Evolutionary conservation across 2,797 vertebrate genomes (phyloP), one percentile per base, ranked within the genome.

Genomic region (Florisuga fusca): DNA sequence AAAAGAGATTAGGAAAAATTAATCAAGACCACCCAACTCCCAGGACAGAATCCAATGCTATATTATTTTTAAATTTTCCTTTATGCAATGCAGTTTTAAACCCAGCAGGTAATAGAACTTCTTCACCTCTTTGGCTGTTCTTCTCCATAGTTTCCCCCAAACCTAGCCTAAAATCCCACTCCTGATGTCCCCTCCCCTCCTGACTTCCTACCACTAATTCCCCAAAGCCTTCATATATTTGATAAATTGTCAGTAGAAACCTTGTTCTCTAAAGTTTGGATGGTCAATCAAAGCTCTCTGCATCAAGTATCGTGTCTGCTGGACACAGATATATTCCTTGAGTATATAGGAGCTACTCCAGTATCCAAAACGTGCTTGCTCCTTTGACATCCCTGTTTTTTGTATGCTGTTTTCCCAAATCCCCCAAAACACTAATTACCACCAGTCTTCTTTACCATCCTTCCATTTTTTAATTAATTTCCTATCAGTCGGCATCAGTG

Each of bases 211-310:
- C 23, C 41, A 78, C 6, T 5, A 74, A 48, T 3, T 10, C 26
- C 23, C 9, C 36, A 48, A 88, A 71, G 7, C 18, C 57, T 38
- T 72, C 43, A 43, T 5, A 79, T 8, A 5, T 92, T 91, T 91
- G 78, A 89, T 75, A 73, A 81, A 95, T 84, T 93, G 45, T 45
- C 73, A 46, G 69, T 51, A 75, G 73, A 89, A 91, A 5, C 29
- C 48, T 84, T 95, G 62, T 69, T 81, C 58, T 78, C 20, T 63
- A 72, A 94, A 93, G 69, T 64, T 4, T 83, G 34, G 27, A 48
- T 87, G 72, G 87, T 95, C 66, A 84, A 20, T 93, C 75, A 89
- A 77, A 27, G 17, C 17, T 55, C 48, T 66, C 27, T 9, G 7
- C 27, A 41, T 93, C 71, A 53, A 71, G 64, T 51, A 16, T 57